Evolutionary conservation across 2,113 vertebrate species (phyloP).

Genomic region (Seriola rivoliana): DNA sequence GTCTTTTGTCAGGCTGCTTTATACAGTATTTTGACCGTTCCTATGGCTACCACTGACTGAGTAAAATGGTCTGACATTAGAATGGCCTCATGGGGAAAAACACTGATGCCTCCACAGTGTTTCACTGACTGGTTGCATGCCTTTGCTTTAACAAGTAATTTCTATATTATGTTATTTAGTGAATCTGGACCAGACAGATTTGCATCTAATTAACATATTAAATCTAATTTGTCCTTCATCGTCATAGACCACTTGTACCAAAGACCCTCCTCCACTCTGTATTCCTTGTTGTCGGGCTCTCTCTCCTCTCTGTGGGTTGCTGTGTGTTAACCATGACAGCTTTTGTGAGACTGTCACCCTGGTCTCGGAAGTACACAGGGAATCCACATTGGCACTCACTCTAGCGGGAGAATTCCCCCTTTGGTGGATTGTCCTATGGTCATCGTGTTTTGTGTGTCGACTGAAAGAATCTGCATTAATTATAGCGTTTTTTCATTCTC

Average conservation of each 20-base stretch:
- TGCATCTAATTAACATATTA: conserved; percentile 54
- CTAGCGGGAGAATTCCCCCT: conserved; percentile 80
- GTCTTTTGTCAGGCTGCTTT: conserved; percentile 44
- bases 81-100: conserved; percentile 48
- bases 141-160: conserved; percentile 9
- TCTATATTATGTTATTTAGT: not conserved
- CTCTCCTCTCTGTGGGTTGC: conserved; percentile 64
- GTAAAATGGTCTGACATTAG: conserved; percentile 53
- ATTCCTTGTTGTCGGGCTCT: conserved; percentile 52
- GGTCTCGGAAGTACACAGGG: conserved; percentile 80
- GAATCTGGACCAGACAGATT: conserved; percentile 29
- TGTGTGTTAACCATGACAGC: conserved; percentile 82
- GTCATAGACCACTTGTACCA: conserved; percentile 41
- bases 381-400: conserved; percentile 81
- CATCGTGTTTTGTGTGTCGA: conserved; percentile 78
- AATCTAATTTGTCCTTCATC: conserved; percentile 55
- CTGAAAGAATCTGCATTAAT: conserved; percentile 85
- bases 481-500: conserved; percentile 73
- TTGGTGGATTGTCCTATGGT: conserved; percentile 75
- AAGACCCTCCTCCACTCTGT: conserved; percentile 63
- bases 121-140: conserved; percentile 19
- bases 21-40: conserved; percentile 69
- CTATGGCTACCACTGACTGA: conserved; percentile 60
- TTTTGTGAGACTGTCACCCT: conserved; percentile 81
- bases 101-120: not conserved